phyloP scores from a whole-genome alignment of 2,113 vertebrate genomes.

The Dendrocopos noguchii region DNA sequence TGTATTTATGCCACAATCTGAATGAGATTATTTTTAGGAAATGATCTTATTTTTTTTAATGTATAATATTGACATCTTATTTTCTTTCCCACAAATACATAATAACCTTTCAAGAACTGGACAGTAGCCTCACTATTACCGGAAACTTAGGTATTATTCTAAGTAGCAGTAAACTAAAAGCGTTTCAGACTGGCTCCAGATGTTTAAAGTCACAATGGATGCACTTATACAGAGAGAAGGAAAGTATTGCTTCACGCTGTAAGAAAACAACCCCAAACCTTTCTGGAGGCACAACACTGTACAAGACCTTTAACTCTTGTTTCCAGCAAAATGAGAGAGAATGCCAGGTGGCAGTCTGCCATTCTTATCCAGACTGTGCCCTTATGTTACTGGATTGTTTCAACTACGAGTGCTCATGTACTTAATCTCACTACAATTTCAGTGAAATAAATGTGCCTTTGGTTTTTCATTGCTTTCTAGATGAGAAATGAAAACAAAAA shows the following conservation, averaged over 20 bases:
- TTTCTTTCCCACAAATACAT: background rate
- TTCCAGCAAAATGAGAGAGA: conserved; percentile 4
- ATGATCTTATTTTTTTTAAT: conserved; percentile 21
- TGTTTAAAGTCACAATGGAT: background rate
- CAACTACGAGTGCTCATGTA: background rate
- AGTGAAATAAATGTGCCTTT: background rate
- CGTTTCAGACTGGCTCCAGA: background rate
- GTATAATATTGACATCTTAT: background rate
- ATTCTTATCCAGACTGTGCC: background rate
- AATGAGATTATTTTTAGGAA: background rate
- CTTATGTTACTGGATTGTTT: conserved; percentile 14
- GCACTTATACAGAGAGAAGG: accelerated
- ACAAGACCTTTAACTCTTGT: conserved; percentile 11
- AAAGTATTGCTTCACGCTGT: background rate
- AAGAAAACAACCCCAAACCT: background rate
- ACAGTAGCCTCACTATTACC: background rate
- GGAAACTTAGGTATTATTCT: background rate
- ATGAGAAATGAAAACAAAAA: background rate
- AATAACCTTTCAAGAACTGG: conserved; percentile 10
- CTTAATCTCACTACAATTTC: background rate
- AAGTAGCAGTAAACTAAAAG: background rate
- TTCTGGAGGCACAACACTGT: background rate
- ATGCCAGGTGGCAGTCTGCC: background rate
- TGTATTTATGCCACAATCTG: background rate
- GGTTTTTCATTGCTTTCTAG: background rate